Evolutionary conservation across 2,113 vertebrate species (phyloP).

Genomic region (Apus apus): DNA sequence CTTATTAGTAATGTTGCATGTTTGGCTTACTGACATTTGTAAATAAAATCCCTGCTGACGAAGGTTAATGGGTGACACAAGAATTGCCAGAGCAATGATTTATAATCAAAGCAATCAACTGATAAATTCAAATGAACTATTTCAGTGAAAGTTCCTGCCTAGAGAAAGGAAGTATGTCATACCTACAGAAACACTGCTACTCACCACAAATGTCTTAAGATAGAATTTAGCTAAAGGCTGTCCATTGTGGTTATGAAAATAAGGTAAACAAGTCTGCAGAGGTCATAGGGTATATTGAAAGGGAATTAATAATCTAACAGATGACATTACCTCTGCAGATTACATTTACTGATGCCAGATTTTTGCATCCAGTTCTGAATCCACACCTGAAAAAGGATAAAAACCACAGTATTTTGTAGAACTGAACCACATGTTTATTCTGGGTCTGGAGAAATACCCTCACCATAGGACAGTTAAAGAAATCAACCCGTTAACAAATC

Average conservation of each 20-base stretch:
- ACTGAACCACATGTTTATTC: neutral
- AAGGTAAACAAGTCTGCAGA: neutral
- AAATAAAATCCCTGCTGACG: neutral
- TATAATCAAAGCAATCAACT: neutral
- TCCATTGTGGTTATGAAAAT: neutral
- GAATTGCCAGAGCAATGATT: neutral
- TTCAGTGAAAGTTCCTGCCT: neutral
- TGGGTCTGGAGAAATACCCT: neutral
- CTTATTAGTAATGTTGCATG: neutral
- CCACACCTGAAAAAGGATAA: neutral
- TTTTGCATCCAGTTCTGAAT: neutral
- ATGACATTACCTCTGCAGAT: neutral
- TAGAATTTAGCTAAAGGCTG: neutral
- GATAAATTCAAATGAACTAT: neutral
- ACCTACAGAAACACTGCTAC: neutral
- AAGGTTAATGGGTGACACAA: neutral
- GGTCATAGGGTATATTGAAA: neutral
- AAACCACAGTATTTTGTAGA: neutral
- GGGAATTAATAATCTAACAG: neutral
- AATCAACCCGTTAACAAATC: slow-evolving; percentile 40
- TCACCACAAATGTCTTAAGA: neutral
- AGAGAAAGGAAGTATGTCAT: neutral
- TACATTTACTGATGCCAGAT: neutral
- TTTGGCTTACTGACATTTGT: neutral
- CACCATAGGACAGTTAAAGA: neutral